A percentile compares a stretch with the other conserved stretches of the same genome.
Conservation (phyloP, 2,888 invertebrate genomes). For the Dasysyrphus albostriatus region DNA sequence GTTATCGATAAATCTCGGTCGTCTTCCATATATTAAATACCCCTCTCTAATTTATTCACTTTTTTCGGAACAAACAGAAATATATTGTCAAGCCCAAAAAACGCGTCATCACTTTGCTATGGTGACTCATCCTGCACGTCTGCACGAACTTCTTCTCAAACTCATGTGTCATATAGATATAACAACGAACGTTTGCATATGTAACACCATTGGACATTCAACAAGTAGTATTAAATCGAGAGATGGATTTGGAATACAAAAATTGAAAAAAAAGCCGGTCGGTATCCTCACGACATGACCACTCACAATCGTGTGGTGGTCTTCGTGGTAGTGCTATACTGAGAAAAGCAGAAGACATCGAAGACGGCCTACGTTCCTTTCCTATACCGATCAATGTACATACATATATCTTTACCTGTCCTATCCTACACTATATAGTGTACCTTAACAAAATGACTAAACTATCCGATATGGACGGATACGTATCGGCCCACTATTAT, state of each 20-base stretch:
- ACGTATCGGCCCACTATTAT: slow-evolving; percentile 64
- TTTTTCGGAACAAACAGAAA: slow-evolving; percentile 22
- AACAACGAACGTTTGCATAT: slow-evolving; percentile 40
- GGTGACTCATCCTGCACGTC: slow-evolving; percentile 66
- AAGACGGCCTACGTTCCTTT: slow-evolving; percentile 15
- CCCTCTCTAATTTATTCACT: slow-evolving; percentile 63
- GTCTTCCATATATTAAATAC: slow-evolving; percentile 36
- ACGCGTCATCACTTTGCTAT: slow-evolving; percentile 48
- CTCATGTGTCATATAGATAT: slow-evolving; percentile 21
- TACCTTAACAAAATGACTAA: slow-evolving; percentile 64
- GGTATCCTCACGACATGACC: slow-evolving; percentile 65
- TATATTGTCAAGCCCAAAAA: slow-evolving; percentile 39
- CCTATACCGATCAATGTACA: slow-evolving; percentile 6
- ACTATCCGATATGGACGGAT: slow-evolving; percentile 62
- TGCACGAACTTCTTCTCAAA: slow-evolving; percentile 57
- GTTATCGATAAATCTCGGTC: slow-evolving; percentile 62
- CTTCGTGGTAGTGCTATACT: slow-evolving; percentile 2
- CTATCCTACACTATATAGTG: slow-evolving; percentile 37
- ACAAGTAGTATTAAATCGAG: slow-evolving; percentile 17
- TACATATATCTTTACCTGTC: slow-evolving; percentile 9
- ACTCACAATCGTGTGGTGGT: slow-evolving; percentile 58
- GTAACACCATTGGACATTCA: slow-evolving; percentile 42
- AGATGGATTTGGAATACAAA: slow-evolving; percentile 10
- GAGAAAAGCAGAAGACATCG: slow-evolving; percentile 31
- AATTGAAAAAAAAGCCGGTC: slow-evolving; percentile 60